A percentile compares a stretch with the other conserved stretches of the same genome.
phyloP scores from a whole-genome alignment of 2,888 invertebrate genomes.

The Amphipoea lucens region DNA sequence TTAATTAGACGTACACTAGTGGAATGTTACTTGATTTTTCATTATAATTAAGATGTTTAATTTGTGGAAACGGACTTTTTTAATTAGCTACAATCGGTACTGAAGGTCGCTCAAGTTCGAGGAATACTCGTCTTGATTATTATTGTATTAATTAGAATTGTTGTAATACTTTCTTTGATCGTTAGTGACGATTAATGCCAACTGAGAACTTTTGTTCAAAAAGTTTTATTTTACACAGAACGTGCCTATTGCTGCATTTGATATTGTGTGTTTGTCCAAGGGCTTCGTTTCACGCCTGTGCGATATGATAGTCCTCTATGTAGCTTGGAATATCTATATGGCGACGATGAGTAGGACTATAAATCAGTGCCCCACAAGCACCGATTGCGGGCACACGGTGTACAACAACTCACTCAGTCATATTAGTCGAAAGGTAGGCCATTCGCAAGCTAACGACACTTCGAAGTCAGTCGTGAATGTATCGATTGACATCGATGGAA shows the following conservation, averaged over 20 bases:
- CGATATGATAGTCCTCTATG: conserved; percentile 20
- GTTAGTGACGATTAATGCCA: neutral
- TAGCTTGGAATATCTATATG: conserved; percentile 26
- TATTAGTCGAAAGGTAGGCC: conserved; percentile 66
- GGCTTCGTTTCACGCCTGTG: conserved; percentile 16
- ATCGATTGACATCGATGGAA: conserved; percentile 79
- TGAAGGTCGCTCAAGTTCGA: conserved; percentile 47
- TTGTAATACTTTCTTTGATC: conserved; percentile 1
- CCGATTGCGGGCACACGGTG: conserved; percentile 40
- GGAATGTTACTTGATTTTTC: conserved; percentile 56
- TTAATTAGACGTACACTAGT: conserved; percentile 50
- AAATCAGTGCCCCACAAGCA: conserved; percentile 51
- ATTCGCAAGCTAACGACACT: conserved; percentile 72
- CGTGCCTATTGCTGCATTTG: neutral
- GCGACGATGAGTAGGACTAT: conserved; percentile 37
- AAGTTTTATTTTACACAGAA: neutral
- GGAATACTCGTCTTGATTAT: conserved; percentile 7
- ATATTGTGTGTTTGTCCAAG: neutral
- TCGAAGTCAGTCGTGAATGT: conserved; percentile 72
- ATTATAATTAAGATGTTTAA: conserved; percentile 49
- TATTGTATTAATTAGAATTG: conserved; percentile 26
- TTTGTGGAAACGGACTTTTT: conserved; percentile 44
- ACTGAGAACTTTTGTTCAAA: neutral
- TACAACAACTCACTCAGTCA: conserved; percentile 49
- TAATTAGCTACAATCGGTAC: neutral